Conservation (phyloP, 2,888 invertebrate genomes). For the Trachelus troglodyta region DNA sequence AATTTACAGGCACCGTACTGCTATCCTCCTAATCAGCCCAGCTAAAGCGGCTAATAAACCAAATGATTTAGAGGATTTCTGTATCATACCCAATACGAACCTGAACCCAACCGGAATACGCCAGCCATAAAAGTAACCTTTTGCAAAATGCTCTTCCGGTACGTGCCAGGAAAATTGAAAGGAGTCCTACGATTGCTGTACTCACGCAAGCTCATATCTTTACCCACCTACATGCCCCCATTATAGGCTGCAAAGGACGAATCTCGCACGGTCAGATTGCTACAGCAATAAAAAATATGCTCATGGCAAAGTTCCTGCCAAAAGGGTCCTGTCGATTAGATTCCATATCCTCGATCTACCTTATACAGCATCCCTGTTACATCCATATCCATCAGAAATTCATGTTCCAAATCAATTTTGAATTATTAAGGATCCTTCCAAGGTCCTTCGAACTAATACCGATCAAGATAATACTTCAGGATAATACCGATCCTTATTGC, state of each 20-base stretch:
- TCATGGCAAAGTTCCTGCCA: not conserved
- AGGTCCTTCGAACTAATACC: not conserved
- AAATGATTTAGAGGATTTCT: conserved; percentile 1
- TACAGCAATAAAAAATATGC: not conserved
- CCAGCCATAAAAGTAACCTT: not conserved
- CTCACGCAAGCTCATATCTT: not conserved
- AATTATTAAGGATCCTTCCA: not conserved
- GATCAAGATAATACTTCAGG: not conserved
- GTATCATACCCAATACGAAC: not conserved
- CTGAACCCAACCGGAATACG: not conserved
- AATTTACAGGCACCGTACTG: conserved; percentile 33
- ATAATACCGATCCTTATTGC: not conserved
- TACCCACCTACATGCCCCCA: not conserved
- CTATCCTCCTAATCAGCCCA: conserved; percentile 33
- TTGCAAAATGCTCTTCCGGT: not conserved
- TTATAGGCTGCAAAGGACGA: not conserved
- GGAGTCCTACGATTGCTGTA: not conserved
- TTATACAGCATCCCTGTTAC: not conserved
- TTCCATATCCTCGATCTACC: not conserved
- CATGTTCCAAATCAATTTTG: not conserved
- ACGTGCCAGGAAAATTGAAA: not conserved
- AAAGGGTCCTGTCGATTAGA: not conserved
- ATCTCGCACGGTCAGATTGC: not conserved
- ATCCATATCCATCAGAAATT: not conserved
- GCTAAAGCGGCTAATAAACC: conserved; percentile 21